Evolutionary conservation across 2,113 vertebrate genomes (phyloP), one percentile per base, ranked within the genome.

Genomic region (Grammomys surdaster): DNA sequence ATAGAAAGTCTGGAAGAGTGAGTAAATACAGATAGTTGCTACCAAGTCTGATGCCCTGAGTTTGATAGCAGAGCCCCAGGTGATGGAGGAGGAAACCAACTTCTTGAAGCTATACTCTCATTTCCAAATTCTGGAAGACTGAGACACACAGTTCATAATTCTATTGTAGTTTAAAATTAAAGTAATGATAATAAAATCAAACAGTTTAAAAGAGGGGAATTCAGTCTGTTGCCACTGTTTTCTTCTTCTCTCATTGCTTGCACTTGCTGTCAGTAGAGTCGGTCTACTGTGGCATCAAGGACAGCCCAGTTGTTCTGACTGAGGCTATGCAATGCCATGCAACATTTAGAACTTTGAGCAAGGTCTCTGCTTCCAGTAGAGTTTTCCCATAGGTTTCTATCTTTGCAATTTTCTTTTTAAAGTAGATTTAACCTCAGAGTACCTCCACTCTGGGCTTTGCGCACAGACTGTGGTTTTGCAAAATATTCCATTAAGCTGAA

Each of bases 41-140:
- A 22, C 9, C 60, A 48, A 19, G 40, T 65, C 40, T 31, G 26
- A 40, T 9, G 33, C 1, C 82, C 43, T 69, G 46, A 7, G 31
- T 69, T 48, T 86, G 63, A 48, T 33, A 7, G 28, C 4, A 36
- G 43, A 69, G 40, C 17, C 40, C 14, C 16, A 46, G 1, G 0
- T 7, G 17, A 67, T 7, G 1, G 36, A n/a, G 36, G 8, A 60
- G n/a, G 16, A 5, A 33, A 26, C 0, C 14, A 33, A 22, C 5
- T 69, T 12, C 43, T 31, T 36, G 3, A 48, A 13, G 43, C 2
- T 14, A 19, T 33, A 7, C 28, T 86, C 63, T 14, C 19, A 2
- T 51, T 20, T 67, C 40, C 28, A 13, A 7, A 70, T 2, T 40
- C 14, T 19, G 4, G n/a, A 40, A 40, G 14, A 8, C 63, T 17